Evolutionary conservation across 1,140 invertebrate species (phyloP).

Genomic region (Brachystomella parvula): DNA sequence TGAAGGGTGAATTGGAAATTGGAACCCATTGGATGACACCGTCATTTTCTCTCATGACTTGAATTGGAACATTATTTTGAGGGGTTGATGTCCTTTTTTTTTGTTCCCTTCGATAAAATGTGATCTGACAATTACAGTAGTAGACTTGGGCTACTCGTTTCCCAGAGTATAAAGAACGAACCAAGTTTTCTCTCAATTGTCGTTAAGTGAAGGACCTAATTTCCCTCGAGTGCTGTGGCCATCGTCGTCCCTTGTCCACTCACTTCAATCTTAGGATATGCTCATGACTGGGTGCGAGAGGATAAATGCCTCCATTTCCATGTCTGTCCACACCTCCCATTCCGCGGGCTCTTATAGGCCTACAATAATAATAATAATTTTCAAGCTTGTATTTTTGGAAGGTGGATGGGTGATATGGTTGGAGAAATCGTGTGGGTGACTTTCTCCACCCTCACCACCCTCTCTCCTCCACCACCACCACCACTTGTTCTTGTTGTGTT

Average conservation of each 20-base stretch:
- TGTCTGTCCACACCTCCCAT: too few species aligned
- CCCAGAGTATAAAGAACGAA: not conserved
- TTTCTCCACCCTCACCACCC: too few species aligned
- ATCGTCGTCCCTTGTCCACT: not conserved
- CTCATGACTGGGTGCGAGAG: too few species aligned
- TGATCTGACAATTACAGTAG: conserved; percentile 31
- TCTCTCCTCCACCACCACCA: too few species aligned
- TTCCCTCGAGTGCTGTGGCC: conserved; percentile 39
- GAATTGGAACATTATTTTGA: not conserved
- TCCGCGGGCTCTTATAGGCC: too few species aligned
- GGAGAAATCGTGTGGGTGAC: too few species aligned
- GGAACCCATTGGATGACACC: not conserved
- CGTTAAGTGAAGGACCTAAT: conserved; percentile 30
- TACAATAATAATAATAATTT: too few species aligned
- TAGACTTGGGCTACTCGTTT: not conserved
- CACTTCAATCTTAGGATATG: too few species aligned
- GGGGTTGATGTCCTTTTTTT: not conserved
- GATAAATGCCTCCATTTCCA: too few species aligned
- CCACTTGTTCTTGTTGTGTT: too few species aligned
- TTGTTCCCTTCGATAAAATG: conserved; percentile 15
- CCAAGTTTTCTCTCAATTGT: not conserved
- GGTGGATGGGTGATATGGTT: too few species aligned
- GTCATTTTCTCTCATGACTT: not conserved
- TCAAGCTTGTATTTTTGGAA: too few species aligned
- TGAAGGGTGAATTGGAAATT: not conserved